phyloP scores from a whole-genome alignment of 30 jellyfish, hydroid and myxozoan species.

The Calvadosia cruxmelitensis region DNA sequence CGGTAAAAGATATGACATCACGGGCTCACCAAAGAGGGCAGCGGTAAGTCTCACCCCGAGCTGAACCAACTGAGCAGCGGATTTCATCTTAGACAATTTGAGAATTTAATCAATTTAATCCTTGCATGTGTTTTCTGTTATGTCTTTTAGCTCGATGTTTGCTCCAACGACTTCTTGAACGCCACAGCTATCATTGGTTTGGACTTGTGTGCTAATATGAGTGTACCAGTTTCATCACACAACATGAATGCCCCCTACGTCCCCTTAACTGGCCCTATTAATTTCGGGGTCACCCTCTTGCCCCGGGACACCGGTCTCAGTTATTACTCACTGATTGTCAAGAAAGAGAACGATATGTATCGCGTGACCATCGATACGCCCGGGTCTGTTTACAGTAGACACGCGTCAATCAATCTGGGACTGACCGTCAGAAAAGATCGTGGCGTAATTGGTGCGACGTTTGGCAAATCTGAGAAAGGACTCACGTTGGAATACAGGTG shows the following conservation, averaged over 20 bases:
- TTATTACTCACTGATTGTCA: conserved; percentile 20
- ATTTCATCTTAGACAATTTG: neutral
- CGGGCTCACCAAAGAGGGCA: conserved; percentile 52
- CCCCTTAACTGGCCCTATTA: conserved; percentile 93
- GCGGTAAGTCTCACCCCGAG: conserved; percentile 55
- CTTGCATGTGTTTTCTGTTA: neutral
- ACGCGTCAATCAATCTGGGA: conserved; percentile 45
- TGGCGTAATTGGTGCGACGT: conserved; percentile 81
- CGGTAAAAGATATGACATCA: conserved; percentile 19
- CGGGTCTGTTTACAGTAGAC: conserved; percentile 40
- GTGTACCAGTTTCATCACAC: conserved; percentile 79
- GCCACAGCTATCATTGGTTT: conserved; percentile 49
- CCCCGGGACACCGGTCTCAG: conserved; percentile 49
- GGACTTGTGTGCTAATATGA: conserved; percentile 46
- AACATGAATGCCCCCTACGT: conserved; percentile 57
- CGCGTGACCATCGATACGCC: conserved; percentile 61
- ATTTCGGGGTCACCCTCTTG: conserved; percentile 33
- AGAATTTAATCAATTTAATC: no score
- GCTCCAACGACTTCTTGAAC: conserved; percentile 50
- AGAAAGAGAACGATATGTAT: conserved; percentile 43
- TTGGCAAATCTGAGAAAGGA: conserved; percentile 77
- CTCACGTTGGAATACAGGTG: conserved; percentile 46
- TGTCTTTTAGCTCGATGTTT: conserved; percentile 35
- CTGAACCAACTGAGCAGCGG: neutral
- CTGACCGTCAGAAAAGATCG: conserved; percentile 20